These are phyloP conservation scores for Apocheima hispidaria DNA, from an alignment of 2,888 invertebrate species.

Conservation along the genomic window DNA sequence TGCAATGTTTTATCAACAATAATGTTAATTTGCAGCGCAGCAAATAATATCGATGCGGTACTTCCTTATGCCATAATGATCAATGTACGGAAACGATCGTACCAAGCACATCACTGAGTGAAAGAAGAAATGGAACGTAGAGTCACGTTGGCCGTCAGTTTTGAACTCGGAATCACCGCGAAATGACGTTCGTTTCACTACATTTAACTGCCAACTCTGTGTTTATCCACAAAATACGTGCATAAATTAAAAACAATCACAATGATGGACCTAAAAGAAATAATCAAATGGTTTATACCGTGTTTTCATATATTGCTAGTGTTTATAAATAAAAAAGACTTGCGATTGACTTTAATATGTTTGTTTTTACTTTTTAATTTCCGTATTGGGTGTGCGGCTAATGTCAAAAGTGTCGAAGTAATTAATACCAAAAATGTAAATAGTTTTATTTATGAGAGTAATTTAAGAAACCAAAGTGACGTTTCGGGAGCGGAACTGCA, in stretches of 20 bases:
- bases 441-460: slow-evolving; percentile 37
- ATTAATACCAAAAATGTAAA: slow-evolving; percentile 46
- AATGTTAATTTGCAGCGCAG: too few species aligned
- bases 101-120: slow-evolving; percentile 49
- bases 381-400: slow-evolving; percentile 31
- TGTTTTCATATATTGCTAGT: slow-evolving; percentile 74
- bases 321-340: slow-evolving; percentile 30
- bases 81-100: background rate
- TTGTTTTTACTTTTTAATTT: slow-evolving; percentile 42
- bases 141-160: slow-evolving; percentile 33
- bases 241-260: slow-evolving; percentile 27
- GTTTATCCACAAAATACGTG: slow-evolving; percentile 36
- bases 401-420: slow-evolving; percentile 22
- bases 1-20: too few species aligned
- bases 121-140: slow-evolving; percentile 73
- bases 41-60: background rate
- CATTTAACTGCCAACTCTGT: slow-evolving; percentile 33
- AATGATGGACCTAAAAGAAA: slow-evolving; percentile 81
- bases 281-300: slow-evolving; percentile 82
- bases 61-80: background rate
- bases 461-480: slow-evolving; percentile 45
- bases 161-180: slow-evolving; percentile 45
- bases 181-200: slow-evolving; percentile 55
- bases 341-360: slow-evolving; percentile 42
- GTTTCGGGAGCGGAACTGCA: slow-evolving; percentile 19